A percentile compares a stretch with the other conserved stretches of the same genome.
phyloP scores from a whole-genome alignment of 2,888 invertebrate genomes.

The Xanthia icteritia region DNA sequence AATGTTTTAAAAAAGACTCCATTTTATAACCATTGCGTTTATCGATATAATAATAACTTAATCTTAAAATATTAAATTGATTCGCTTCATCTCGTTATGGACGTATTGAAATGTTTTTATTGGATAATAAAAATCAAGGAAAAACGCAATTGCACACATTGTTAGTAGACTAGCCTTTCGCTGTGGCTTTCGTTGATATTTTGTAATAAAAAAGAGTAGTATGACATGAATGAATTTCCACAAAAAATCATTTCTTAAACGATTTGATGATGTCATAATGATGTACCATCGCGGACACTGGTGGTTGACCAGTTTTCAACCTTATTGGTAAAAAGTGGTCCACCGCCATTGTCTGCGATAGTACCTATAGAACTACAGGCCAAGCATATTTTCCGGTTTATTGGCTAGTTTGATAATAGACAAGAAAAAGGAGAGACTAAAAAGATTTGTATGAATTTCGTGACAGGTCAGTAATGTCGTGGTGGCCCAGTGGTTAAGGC shows the following conservation, averaged over 20 bases:
- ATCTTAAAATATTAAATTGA: conserved; percentile 45
- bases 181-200: not conserved
- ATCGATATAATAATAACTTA: conserved; percentile 30
- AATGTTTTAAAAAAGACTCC: conserved; percentile 5
- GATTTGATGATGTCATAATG: not conserved
- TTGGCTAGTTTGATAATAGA: not conserved
- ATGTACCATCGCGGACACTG: too few species aligned
- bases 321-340: too few species aligned
- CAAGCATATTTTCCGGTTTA: not conserved
- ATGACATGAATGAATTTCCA: not conserved
- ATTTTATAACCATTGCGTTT: conserved; percentile 17
- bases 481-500: too few species aligned
- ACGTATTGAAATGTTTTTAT: conserved; percentile 43
- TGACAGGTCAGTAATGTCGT: too few species aligned
- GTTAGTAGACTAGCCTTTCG: not conserved
- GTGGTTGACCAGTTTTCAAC: too few species aligned
- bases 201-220: not conserved
- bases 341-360: too few species aligned
- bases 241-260: not conserved
- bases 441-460: not conserved
- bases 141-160: conserved; percentile 33
- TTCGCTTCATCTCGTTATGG: conserved; percentile 43
- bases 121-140: conserved; percentile 43
- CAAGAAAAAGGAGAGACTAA: not conserved
- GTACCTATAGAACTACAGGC: too few species aligned